Evolutionary conservation across 2,113 vertebrate genomes (phyloP).

Genomic region (Austrofundulus limnaeus): DNA sequence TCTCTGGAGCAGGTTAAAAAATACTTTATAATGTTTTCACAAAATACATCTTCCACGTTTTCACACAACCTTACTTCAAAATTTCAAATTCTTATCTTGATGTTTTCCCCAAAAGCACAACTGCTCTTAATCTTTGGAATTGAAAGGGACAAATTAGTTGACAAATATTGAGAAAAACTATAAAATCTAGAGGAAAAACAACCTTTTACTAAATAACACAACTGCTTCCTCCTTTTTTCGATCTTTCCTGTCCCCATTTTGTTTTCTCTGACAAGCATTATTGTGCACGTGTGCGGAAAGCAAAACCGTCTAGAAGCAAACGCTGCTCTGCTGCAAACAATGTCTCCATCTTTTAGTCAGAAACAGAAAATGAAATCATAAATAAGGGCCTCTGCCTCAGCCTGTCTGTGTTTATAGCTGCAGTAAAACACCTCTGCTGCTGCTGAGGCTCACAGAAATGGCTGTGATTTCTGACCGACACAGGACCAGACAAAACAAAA

Average conservation of each 20-base stretch:
- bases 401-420: constrained; percentile 45
- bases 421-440: constrained; percentile 24
- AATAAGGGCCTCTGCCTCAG: constrained; percentile 43
- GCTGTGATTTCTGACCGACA: constrained; percentile 1
- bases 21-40: no score
- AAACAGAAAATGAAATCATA: constrained; percentile 59
- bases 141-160: no score
- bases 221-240: neutral
- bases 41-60: no score
- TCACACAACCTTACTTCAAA: no score
- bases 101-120: neutral
- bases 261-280: neutral
- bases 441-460: constrained; percentile 9
- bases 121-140: neutral
- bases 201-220: neutral
- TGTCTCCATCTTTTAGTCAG: constrained; percentile 20
- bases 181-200: neutral
- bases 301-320: constrained; percentile 21
- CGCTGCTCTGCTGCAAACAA: constrained; percentile 14
- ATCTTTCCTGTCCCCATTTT: neutral
- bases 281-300: neutral
- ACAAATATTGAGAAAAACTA: neutral
- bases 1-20: no score
- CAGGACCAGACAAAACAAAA: neutral
- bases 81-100: no score